Percentiles rank a stretch among this genome's conserved stretches.
phyloP scores from a whole-genome alignment of 2,113 vertebrate species.

The Podarcis cretensis region DNA sequence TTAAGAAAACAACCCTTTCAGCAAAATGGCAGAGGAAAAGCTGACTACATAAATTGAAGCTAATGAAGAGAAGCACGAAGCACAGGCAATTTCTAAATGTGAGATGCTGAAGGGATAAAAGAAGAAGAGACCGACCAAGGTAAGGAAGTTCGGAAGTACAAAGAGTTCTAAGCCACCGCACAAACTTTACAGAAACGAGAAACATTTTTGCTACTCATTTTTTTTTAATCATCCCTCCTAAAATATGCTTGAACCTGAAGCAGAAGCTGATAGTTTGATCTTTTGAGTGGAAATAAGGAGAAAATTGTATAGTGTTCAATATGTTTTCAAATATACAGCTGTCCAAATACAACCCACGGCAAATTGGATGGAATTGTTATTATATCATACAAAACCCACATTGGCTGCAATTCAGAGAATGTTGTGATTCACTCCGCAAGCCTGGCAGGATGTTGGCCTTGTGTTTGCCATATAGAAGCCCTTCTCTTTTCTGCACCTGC shows the following conservation, averaged over 20 bases:
- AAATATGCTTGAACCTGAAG: conserved; percentile 2
- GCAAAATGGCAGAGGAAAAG: conserved; percentile 50
- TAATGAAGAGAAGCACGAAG: conserved; percentile 56
- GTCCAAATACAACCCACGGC: not conserved
- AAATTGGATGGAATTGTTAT: not conserved
- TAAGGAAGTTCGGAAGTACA: not conserved
- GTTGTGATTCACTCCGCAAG: not conserved
- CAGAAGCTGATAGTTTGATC: not conserved
- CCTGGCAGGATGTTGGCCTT: not conserved
- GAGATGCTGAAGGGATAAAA: not conserved
- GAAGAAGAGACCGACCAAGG: not conserved
- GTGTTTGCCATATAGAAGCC: not conserved
- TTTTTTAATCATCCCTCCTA: not conserved
- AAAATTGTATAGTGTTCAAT: not conserved
- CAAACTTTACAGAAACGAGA: not conserved
- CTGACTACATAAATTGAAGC: conserved; percentile 43
- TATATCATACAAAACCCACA: not conserved
- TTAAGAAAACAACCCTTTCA: conserved; percentile 53
- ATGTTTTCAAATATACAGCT: not conserved
- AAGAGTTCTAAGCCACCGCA: conserved; percentile 16
- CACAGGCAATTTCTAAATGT: conserved; percentile 19
- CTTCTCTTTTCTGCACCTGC: not conserved
- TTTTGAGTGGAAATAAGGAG: not conserved
- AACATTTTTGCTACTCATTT: not conserved
- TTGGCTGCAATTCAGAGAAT: not conserved